A percentile compares a stretch with the other conserved stretches of the same genome.
These are phyloP conservation scores for Apoderus coryli DNA, from an alignment of 2,888 invertebrate genomes.

Conservation along the genomic window DNA sequence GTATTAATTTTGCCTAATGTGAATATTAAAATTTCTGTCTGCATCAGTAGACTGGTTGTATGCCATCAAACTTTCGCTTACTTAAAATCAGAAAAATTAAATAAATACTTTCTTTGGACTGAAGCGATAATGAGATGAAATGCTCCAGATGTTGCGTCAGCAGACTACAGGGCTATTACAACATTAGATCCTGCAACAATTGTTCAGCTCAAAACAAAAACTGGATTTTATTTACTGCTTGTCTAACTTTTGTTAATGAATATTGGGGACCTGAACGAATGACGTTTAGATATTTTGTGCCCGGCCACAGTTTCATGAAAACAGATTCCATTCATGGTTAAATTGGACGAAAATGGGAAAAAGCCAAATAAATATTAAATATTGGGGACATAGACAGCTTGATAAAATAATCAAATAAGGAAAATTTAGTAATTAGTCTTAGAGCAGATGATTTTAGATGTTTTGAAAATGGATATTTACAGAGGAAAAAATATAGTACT, in stretches of 20 bases:
- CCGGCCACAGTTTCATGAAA: constrained; percentile 13
- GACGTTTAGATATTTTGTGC: constrained; percentile 13
- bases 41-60: constrained; percentile 9
- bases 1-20: background rate
- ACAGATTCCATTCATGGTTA: constrained; percentile 12
- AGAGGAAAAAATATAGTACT: constrained; percentile 1
- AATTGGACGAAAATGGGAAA: constrained; percentile 14
- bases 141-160: constrained; percentile 10
- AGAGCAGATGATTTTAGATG: constrained; percentile 2
- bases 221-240: constrained; percentile 8
- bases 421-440: background rate
- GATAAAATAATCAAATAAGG: constrained; percentile 3
- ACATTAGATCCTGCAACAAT: constrained; percentile 4
- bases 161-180: constrained; percentile 10
- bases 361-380: constrained; percentile 5
- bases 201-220: constrained; percentile 3
- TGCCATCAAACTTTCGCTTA: constrained; percentile 13
- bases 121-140: constrained; percentile 12
- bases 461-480: constrained; percentile 3
- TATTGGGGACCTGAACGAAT: constrained; percentile 5
- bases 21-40: constrained; percentile 12
- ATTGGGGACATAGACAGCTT: constrained; percentile 1
- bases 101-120: constrained; percentile 9
- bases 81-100: constrained; percentile 5
- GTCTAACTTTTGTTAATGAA: constrained; percentile 3